These are phyloP conservation scores for Cladopsammia gracilis DNA, from an alignment of 64 coral and sea anemone species.

Conservation along the genomic window DNA sequence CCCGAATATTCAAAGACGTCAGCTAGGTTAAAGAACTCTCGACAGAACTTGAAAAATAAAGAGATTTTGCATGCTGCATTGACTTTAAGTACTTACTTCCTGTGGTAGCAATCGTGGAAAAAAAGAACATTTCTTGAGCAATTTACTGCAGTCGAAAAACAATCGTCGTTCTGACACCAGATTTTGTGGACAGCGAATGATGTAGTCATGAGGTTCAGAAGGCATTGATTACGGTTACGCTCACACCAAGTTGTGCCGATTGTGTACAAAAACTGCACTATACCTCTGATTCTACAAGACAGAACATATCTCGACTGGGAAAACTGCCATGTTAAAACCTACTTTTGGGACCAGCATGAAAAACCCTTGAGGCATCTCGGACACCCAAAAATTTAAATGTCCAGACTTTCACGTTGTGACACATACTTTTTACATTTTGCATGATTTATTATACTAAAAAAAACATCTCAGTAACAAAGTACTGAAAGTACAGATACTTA, in stretches of 20 bases:
- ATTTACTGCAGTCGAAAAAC: conserved; percentile 75
- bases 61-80: conserved; percentile 55
- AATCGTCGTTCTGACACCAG: conserved; percentile 62
- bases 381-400: too few relatives aligned
- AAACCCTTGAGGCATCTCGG: conserved; percentile 9
- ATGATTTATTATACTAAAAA: too few relatives aligned
- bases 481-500: too few relatives aligned
- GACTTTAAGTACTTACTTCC: conserved; percentile 67
- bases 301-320: conserved; percentile 66
- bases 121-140: conserved; percentile 77
- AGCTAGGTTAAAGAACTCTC: conserved; percentile 31
- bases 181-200: conserved; percentile 73
- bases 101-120: conserved; percentile 55
- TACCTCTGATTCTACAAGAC: conserved; percentile 1
- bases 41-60: conserved; percentile 31
- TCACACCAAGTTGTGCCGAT: conserved; percentile 55
- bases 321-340: conserved; percentile 54
- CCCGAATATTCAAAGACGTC: conserved; percentile 17
- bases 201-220: conserved; percentile 73
- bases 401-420: too few relatives aligned
- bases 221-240: conserved; percentile 28
- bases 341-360: conserved; percentile 57
- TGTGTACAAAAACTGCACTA: conserved; percentile 29
- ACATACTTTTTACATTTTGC: too few relatives aligned
- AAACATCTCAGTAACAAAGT: too few relatives aligned